phyloP scores from a whole-genome alignment of 2,113 vertebrate species.

The Harpagus bidentatus region DNA sequence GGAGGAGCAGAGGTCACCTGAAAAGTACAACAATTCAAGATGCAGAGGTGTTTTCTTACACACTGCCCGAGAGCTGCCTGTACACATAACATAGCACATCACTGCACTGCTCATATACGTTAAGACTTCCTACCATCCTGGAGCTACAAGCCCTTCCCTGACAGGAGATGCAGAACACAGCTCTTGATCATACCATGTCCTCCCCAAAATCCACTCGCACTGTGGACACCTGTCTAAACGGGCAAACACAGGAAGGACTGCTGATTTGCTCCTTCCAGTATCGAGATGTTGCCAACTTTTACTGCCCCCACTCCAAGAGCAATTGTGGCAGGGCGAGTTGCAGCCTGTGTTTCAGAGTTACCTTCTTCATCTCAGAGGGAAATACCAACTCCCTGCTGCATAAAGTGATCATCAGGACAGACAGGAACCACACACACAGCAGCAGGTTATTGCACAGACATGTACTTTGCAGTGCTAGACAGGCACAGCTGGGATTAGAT shows the following conservation, averaged over 20 bases:
- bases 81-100: background rate
- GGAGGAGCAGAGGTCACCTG: slow-evolving; percentile 22
- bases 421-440: background rate
- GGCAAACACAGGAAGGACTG: background rate
- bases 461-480: background rate
- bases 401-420: background rate
- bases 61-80: background rate
- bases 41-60: background rate
- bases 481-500: background rate
- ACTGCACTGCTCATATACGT: background rate
- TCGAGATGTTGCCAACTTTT: background rate
- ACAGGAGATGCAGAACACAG: background rate
- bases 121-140: background rate
- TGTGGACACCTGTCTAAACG: background rate
- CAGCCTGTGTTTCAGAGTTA: background rate
- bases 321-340: background rate
- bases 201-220: background rate
- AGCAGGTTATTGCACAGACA: background rate
- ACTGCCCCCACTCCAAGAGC: background rate
- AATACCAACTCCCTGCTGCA: background rate
- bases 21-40: background rate
- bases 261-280: background rate
- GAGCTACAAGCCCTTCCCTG: background rate
- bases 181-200: background rate
- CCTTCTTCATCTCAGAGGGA: background rate